Evolutionary conservation across 1,140 invertebrate species (phyloP), one percentile per base, ranked within the genome.

Genomic region (Ctenoplectra terminalis): DNA sequence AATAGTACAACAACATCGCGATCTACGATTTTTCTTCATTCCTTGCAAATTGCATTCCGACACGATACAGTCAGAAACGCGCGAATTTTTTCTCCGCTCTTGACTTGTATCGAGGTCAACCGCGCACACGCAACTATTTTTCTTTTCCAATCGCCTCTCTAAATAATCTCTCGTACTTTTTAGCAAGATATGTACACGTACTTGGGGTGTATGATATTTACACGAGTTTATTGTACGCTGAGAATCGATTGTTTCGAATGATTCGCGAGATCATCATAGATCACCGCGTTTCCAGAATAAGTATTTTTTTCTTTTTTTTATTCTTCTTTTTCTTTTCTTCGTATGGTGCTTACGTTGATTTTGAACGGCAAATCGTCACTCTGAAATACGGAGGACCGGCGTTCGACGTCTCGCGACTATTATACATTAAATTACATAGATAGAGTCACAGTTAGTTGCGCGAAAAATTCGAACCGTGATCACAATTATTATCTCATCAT

Each of bases 401-500:
- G 46, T 58, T 8, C 26, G 58, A 63, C 81, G 54, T 23, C 20
- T 70, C 63, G 52, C 66, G 58, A 81, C 84, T 87, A 87, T 82
- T 84, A 75, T 87, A 88, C 86, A 85, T 81, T 80, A 61, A 74
- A 78, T 86, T 84, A 85, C 63, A 87, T 82, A 73, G 46, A 82
- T 64, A 80, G 60, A 67, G 61, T 48, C 40, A 50, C 20, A 75
- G 76, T 75, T 74, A 34, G 46, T 70, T 78, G 67, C 17, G 43
- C 23, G 66, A 61, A 40, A n/a, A 29, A 56, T 8, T 52, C n/a
- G 50, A 31, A 58, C 6, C 43, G 31, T 67, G 31, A 60, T 50
- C 50, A 48, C 8, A n/a, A 7, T 5, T 37, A 8, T 40, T 20
- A 15, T 26, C 26, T 4, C 23, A 6, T 48, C 34, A 13, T 6